Base-by-base conservation (phyloP, 2,888 invertebrate species). In the Trimorus sp. region DNA sequence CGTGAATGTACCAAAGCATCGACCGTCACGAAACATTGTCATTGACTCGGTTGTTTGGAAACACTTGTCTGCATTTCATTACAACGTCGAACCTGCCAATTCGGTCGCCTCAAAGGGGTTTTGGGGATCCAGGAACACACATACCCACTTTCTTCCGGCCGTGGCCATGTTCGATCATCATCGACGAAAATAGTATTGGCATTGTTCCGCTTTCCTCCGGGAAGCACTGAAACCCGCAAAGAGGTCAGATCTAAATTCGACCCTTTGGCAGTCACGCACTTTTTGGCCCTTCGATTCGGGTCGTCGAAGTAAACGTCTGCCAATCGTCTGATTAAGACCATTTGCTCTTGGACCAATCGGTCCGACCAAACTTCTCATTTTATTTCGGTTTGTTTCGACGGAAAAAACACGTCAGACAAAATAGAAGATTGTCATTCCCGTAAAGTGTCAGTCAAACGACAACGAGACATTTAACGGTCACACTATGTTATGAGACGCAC, bases 161-260 rank as follows among this genome's bases (percentile, higher is more conserved):
- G 86, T 88, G 90, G 89, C 89, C 87, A 86, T 87, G 85, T 88
- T 88, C 88, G 88, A 90, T 90, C 90, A 90, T 85, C 90, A 90
- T 85, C 89, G 89, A 88, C 90, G 76, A 84, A 90, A 90, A 90
- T 90, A 90, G 84, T 88, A 83, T 86, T 89, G 90, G 90, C 90
- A 90, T 90, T 90, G 90, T 90, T 90, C 89, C 88, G 88, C 86
- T 90, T 88, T 88, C 85, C 85, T 87, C 86, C 87, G 87, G 86
- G 84, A 82, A 65, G 71, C 53, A 62, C 56, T 70, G 63, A 56
- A 62, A 53, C 26, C 54, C 36, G 59, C 65, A 75, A 82, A 71
- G 74, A 71, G 82, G 78, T 77, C 82, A 71, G 80, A 75, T 62
- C 70, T 79, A 79, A 82, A 75, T 74, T 62, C 16, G 65, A 69